Conservation (phyloP, 2,888 invertebrate species). For the Luperina testacea region DNA sequence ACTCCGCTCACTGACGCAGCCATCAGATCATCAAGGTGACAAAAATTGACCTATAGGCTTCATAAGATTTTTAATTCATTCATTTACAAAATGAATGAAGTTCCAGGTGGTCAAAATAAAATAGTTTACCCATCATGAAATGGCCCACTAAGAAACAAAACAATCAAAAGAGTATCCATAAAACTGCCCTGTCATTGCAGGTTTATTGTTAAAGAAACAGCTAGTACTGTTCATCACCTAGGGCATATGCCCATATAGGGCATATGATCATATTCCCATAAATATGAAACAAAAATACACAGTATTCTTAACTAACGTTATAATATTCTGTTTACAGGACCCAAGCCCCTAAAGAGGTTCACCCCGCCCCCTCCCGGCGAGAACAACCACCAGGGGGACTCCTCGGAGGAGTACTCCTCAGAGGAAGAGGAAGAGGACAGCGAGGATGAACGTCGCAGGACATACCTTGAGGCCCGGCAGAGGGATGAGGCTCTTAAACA, state of each 20-base stretch:
- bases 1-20: too few species aligned
- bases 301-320: not conserved
- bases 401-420: constrained; percentile 62
- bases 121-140: not conserved
- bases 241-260: not conserved
- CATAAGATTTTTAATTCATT: not conserved
- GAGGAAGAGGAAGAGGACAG: constrained; percentile 88
- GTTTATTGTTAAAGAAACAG: not conserved
- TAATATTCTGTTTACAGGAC: constrained; percentile 83
- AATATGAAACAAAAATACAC: not conserved
- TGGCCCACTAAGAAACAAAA: not conserved
- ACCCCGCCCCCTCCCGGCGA: constrained; percentile 95
- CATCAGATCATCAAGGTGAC: too few species aligned
- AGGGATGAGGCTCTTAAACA: constrained; percentile 93
- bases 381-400: constrained; percentile 86
- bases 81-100: not conserved
- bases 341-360: constrained; percentile 96
- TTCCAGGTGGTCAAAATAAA: not conserved
- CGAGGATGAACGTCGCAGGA: constrained; percentile 88
- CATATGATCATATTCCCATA: not conserved
- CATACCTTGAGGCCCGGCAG: constrained; percentile 84
- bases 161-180: not conserved
- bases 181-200: not conserved
- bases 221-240: not conserved
- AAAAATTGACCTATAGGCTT: not conserved